Base-by-base conservation (phyloP, 1,140 invertebrate genomes). In the Sipha flava region DNA sequence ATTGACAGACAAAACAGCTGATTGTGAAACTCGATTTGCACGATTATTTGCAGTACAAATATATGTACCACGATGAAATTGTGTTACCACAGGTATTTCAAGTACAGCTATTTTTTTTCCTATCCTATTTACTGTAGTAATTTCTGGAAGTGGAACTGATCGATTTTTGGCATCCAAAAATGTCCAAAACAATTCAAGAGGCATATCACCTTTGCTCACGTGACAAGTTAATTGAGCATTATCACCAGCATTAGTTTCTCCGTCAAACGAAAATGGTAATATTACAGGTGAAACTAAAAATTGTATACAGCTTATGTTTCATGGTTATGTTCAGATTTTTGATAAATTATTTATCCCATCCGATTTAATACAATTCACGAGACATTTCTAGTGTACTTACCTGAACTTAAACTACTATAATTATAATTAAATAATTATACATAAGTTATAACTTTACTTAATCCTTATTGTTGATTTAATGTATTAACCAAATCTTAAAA, bases 1-100 rank as follows among this genome's bases (percentile, higher is more conserved):
- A 92, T 92, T 80, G 89, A 88, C 66, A 92, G 89, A 80, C 89
- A 89, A 84, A 91, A 92, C 80, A 87, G 87, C 82, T 88, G 43
- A 90, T 90, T 79, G 89, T 88, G 84, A 91, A 23, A 66, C 64
- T 45, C 23, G 52, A 34, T 82, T 82, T 34, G 82, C 83, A 9
- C 59, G 34, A 72, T 84, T 84, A 12, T 47, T 82, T 12, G 83
- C 83, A 1, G 81, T 82, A 80, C 83, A 84, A 14, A 83, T 82
- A 40, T 84, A 84, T 73, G 83, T 83, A 23, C 83, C 83, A 29
- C 81, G 79, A 79, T 84, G 83, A 21, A 87, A 85, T 16, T 91
- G 88, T 81, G 88, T 88, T 10, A 92, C 88, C 4, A 88, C 87
- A 59, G 83, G 85, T 79, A 88, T 89, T 79, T 84, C 87, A 52